A percentile compares a stretch with the other conserved stretches of the same genome.
Conservation (phyloP, 1,140 invertebrate species). For the Drosophila prosaltans region DNA sequence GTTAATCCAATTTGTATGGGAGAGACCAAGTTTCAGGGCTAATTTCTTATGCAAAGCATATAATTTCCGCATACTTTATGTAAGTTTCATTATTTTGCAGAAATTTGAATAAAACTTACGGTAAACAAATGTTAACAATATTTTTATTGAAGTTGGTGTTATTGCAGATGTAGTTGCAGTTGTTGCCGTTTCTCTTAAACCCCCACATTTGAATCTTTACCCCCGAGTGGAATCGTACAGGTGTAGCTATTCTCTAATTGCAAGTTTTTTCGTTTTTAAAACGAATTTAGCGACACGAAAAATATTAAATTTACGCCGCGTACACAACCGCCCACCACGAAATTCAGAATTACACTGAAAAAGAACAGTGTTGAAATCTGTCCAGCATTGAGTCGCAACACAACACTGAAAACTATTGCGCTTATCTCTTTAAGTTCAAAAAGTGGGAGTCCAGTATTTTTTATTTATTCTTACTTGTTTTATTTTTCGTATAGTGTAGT, state of each 20-base stretch:
- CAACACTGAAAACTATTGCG: no score
- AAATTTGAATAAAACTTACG: constrained; percentile 6
- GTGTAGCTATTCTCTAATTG: neutral
- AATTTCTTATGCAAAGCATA: constrained; percentile 9
- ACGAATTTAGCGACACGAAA: constrained; percentile 4
- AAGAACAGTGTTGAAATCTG: no score
- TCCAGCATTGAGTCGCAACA: no score
- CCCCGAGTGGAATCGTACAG: constrained; percentile 2
- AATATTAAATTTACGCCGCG: neutral
- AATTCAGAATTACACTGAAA: neutral
- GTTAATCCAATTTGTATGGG: constrained; percentile 3
- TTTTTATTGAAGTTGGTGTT: neutral
- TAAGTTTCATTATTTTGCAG: neutral
- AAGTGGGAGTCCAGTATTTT: no score
- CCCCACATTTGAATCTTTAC: constrained; percentile 1
- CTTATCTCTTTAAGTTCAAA: no score
- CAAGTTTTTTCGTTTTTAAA: neutral
- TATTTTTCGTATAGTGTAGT: no score
- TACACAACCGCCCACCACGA: neutral
- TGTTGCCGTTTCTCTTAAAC: neutral
- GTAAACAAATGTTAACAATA: constrained; percentile 3
- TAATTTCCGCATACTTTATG: constrained; percentile 8
- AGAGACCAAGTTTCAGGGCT: neutral
- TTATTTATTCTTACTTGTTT: no score
- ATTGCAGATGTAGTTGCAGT: no score